Conservation (phyloP, 1,140 invertebrate genomes). For the Drosophila trapezifrons region DNA sequence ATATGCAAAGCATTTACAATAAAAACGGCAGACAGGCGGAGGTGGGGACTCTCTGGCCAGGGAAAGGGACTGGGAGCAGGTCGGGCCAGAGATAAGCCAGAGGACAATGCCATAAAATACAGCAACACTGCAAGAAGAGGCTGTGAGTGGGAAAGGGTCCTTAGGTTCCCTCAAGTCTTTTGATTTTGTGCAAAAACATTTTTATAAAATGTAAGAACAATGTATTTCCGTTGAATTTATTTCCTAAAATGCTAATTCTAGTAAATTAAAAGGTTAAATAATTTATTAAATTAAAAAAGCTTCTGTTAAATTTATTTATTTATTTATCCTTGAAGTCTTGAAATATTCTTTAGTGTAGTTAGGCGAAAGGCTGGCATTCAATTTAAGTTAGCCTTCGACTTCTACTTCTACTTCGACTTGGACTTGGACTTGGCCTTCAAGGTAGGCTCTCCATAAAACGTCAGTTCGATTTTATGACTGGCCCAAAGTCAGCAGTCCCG, state of each 20-base stretch:
- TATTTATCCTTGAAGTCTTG: background rate
- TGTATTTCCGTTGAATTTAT: too few relatives aligned
- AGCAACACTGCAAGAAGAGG: slow-evolving; percentile 20
- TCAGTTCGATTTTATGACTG: slow-evolving; percentile 79
- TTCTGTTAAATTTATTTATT: background rate
- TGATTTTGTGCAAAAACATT: background rate
- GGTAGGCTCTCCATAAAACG: slow-evolving; percentile 53
- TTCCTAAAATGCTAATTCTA: background rate
- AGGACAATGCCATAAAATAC: slow-evolving; percentile 47
- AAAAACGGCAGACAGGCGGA: slow-evolving; percentile 46
- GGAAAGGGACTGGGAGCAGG: slow-evolving; percentile 1
- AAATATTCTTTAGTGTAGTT: slow-evolving; percentile 2
- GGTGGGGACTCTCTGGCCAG: background rate
- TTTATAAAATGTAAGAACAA: too few relatives aligned
- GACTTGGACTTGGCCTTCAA: slow-evolving; percentile 34
- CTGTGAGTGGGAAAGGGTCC: background rate
- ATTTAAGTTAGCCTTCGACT: slow-evolving; percentile 48
- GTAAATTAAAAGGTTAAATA: background rate
- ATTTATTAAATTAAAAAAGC: background rate
- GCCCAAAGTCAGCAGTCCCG: slow-evolving; percentile 46
- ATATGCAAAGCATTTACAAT: slow-evolving; percentile 78
- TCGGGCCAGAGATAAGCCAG: slow-evolving; percentile 39
- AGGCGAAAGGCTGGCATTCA: slow-evolving; percentile 24
- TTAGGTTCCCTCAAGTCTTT: background rate
- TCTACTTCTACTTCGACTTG: slow-evolving; percentile 22